phyloP scores from a whole-genome alignment of 2,797 vertebrate species.

The Melanotaenia maccullochi region DNA sequence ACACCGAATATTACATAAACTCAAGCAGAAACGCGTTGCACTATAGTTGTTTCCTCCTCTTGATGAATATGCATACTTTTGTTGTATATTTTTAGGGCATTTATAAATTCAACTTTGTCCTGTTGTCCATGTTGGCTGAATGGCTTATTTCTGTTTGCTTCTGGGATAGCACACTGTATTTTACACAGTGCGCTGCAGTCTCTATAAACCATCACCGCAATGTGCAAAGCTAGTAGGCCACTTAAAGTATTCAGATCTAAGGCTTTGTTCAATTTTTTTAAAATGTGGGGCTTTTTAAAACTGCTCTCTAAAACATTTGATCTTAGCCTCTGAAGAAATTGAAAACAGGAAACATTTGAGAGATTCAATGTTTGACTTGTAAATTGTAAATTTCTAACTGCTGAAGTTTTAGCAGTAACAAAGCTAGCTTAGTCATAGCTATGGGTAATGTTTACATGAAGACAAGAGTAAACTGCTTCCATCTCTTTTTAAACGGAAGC shows the following conservation, averaged over 20 bases:
- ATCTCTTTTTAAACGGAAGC: neutral
- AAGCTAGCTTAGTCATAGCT: neutral
- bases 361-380: neutral
- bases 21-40: neutral
- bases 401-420: neutral
- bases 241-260: constrained; percentile 1
- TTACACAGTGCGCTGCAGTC: constrained; percentile 6
- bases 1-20: neutral
- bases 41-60: neutral
- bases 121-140: neutral
- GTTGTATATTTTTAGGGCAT: neutral
- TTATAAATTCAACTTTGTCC: constrained; percentile 6
- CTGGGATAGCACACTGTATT: neutral
- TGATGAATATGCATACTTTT: neutral
- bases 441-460: too few species aligned
- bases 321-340: neutral
- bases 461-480: neutral
- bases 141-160: constrained; percentile 12
- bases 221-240: neutral
- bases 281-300: constrained; percentile 8
- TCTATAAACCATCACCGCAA: neutral
- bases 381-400: too few species aligned
- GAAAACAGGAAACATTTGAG: neutral
- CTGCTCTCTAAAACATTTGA: neutral
- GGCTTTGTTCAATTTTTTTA: neutral